Conservation (phyloP, 2,797 vertebrate species). For the Sylvilagus floridanus region DNA sequence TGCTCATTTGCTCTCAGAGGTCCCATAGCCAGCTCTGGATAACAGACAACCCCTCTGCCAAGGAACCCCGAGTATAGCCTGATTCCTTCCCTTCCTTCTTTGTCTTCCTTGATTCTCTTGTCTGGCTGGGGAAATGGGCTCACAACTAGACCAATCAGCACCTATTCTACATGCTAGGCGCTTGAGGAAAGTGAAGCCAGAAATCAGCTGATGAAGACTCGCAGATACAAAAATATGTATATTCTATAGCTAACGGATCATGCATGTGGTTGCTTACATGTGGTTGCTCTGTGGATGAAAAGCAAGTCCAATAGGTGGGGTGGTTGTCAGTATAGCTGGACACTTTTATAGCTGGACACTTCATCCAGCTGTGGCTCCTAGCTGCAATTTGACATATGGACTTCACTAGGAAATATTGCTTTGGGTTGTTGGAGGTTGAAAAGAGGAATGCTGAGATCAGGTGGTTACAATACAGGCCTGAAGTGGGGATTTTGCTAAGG, state of each 20-base stretch:
- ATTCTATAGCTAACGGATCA: neutral
- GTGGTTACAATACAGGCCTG: neutral
- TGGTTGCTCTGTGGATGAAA: neutral
- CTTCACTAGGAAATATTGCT: slow-evolving; percentile 21
- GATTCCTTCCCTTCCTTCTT: neutral
- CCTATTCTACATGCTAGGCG: neutral
- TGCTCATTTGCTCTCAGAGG: neutral
- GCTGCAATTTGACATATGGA: neutral
- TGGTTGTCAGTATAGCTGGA: neutral
- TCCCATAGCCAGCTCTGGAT: neutral
- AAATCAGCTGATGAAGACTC: slow-evolving; percentile 25
- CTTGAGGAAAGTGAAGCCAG: slow-evolving; percentile 18
- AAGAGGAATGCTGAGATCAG: neutral
- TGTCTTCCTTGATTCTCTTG: neutral
- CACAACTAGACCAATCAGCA: neutral
- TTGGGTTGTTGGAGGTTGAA: slow-evolving; percentile 11
- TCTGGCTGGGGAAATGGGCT: neutral
- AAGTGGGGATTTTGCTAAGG: neutral
- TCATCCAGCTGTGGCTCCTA: neutral
- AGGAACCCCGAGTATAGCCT: neutral
- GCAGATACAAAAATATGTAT: neutral
- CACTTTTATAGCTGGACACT: neutral
- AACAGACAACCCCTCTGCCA: neutral
- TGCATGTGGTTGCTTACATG: neutral
- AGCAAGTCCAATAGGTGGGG: neutral